Evolutionary conservation across 2,888 invertebrate species (phyloP).

Genomic region (Sceliomorpha sp.): DNA sequence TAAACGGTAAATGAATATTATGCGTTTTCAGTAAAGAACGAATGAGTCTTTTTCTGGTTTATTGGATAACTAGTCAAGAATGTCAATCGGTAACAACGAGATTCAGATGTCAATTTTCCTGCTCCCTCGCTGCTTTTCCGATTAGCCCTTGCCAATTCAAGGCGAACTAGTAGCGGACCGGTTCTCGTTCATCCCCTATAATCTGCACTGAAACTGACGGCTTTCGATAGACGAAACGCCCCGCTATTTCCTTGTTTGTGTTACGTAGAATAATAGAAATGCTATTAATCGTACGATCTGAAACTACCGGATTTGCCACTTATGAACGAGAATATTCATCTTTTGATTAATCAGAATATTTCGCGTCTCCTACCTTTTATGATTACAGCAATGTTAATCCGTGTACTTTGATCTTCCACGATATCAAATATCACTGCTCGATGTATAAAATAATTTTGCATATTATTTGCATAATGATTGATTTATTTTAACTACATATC

Average conservation of each 20-base stretch:
- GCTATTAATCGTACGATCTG: background rate
- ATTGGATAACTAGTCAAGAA: slow-evolving; percentile 1
- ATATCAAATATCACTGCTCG: too few species aligned
- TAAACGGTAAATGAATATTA: too few species aligned
- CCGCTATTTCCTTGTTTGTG: slow-evolving; percentile 15
- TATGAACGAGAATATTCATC: too few species aligned
- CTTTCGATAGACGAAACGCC: slow-evolving; percentile 19
- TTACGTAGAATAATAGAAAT: slow-evolving; percentile 2
- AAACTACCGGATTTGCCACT: too few species aligned
- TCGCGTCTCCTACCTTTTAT: too few species aligned
- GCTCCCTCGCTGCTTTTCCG: slow-evolving; percentile 12
- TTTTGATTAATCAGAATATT: too few species aligned
- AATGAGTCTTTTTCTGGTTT: background rate
- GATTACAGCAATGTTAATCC: too few species aligned
- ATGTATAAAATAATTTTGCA: too few species aligned
- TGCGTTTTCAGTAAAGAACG: background rate
- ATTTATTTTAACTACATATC: too few species aligned
- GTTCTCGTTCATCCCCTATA: slow-evolving; percentile 16
- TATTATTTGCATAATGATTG: too few species aligned
- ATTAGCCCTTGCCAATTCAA: slow-evolving; percentile 25
- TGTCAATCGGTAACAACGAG: slow-evolving; percentile 6
- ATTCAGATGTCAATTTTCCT: slow-evolving; percentile 10
- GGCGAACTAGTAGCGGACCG: slow-evolving; percentile 4
- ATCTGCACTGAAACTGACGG: slow-evolving; percentile 15
- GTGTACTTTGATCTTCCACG: too few species aligned